Conservation (phyloP, 2,113 vertebrate genomes). For the Crotalus tigris region DNA sequence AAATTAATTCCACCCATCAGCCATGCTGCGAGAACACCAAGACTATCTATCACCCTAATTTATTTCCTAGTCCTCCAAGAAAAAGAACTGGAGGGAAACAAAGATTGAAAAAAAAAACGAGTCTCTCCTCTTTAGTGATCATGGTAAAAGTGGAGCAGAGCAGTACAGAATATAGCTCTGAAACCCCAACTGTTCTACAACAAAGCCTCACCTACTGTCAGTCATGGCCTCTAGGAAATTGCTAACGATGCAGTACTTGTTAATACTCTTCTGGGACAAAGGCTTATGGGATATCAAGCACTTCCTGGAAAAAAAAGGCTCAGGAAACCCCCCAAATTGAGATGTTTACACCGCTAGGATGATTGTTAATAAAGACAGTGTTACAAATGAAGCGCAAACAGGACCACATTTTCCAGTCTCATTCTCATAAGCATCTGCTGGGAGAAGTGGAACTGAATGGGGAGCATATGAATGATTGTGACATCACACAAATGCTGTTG, state of each 20-base stretch:
- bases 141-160: background rate
- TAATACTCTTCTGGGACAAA: background rate
- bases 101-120: background rate
- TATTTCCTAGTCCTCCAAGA: background rate
- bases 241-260: background rate
- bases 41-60: background rate
- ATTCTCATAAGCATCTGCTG: background rate
- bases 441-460: background rate
- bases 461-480: background rate
- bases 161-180: background rate
- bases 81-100: background rate
- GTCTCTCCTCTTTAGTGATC: background rate
- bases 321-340: background rate
- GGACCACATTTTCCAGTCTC: background rate
- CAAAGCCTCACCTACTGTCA: background rate
- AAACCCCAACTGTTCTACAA: background rate
- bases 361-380: background rate
- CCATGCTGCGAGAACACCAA: background rate
- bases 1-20: background rate
- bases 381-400: background rate
- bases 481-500: background rate
- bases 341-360: background rate
- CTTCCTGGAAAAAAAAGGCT: background rate
- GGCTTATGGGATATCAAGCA: background rate
- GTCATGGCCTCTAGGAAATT: background rate